Base-by-base conservation (phyloP, 2,888 invertebrate genomes). In the Sussaba pulchella region DNA sequence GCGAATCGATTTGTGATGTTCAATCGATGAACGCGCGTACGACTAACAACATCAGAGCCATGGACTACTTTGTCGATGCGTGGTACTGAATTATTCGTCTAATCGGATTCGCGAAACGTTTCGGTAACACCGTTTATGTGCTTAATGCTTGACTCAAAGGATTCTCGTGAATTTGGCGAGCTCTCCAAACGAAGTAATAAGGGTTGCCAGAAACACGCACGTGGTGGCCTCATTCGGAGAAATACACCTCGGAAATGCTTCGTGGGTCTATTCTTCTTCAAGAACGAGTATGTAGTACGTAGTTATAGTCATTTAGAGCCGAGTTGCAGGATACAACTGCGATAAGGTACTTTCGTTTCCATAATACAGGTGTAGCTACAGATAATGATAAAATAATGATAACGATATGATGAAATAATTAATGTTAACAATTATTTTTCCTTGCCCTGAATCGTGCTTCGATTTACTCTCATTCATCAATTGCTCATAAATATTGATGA, bases 161-260 rank as follows among this genome's bases (percentile, higher is more conserved):
- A 24, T 69, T 50, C 54, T 69, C 24, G 54, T 24, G 41, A 69
- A 54, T 41, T 54, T 69, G 10, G 41, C 41, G 17, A 43, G 26
- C 14, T 14, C 21, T 39, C 14, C 14, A 17, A 54, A 54, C 41
- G 52, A 54, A 24, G 54, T 54, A 67, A 41, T 54, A 54, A 41
- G 17, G 54, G 9, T 41, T 54, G 24, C 19, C 39, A 41, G 1
- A 52, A 52, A 41, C 52, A 52, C 39, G 67, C 41, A 41, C 39
- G 24, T 54, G 36, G 24, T 41, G 41, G 39, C 21, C 14, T 21
- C 54, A 54, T 41, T 69, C 54, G 39, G 19, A 39, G 39, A 2
- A 26, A 54, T 69, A 54, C 41, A 26, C 67, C 67, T 26, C 39
- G 41, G 24, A 43, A 54, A 69, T 69, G 9, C 9, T 39, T 39